Evolutionary conservation across 2,888 invertebrate species (phyloP).

Genomic region (Sminthurides aquaticus): DNA sequence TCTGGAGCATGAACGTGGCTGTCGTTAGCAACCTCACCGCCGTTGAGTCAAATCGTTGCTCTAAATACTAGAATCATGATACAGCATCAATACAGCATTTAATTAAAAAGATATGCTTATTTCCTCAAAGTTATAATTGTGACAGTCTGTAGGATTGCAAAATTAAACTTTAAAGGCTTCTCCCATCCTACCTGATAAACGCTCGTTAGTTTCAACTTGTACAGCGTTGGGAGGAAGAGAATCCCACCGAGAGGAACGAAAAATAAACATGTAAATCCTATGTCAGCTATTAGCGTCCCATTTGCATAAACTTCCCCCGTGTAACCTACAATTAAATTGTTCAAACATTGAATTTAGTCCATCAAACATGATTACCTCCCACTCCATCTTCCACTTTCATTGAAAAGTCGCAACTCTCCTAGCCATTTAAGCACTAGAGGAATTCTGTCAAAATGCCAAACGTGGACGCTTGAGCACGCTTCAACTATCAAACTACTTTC

Average conservation of each 20-base stretch:
- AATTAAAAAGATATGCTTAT: background rate
- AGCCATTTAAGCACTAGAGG: too few species aligned
- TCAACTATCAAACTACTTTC: too few species aligned
- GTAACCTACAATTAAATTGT: too few species aligned
- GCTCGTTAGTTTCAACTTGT: constrained; percentile 33
- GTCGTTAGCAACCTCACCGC: constrained; percentile 37
- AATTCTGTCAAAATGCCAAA: too few species aligned
- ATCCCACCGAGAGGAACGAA: constrained; percentile 37
- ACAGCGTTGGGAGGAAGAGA: constrained; percentile 37
- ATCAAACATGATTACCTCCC: too few species aligned
- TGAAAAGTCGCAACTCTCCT: too few species aligned
- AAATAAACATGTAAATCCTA: constrained; percentile 39
- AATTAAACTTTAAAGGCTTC: too few species aligned
- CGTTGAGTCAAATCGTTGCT: constrained; percentile 43
- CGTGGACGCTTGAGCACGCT: too few species aligned
- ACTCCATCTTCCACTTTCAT: too few species aligned
- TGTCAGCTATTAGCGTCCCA: constrained; percentile 39
- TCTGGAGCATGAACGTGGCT: constrained; percentile 39
- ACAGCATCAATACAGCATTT: background rate
- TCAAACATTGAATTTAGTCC: too few species aligned
- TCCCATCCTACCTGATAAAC: constrained; percentile 33
- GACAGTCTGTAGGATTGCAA: background rate
- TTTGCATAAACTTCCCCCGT: constrained; percentile 39
- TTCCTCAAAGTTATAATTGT: background rate
- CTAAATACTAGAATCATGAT: constrained; percentile 45